Evolutionary conservation across 2,888 invertebrate species (phyloP), one percentile per base, ranked within the genome.

Genomic region (Drosophila antonietae): DNA sequence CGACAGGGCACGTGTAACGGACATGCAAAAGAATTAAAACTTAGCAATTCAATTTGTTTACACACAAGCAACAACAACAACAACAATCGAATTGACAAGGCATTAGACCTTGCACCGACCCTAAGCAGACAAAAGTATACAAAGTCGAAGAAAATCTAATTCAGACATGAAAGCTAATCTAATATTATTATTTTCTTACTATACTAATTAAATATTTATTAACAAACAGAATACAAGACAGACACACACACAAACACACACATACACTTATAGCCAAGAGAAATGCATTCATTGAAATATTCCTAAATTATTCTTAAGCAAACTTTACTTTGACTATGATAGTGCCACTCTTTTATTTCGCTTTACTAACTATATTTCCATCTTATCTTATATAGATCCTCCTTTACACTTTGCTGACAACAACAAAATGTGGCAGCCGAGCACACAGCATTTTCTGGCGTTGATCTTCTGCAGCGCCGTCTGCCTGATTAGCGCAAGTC

Each of bases 401-500:
- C 52, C 35, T 46, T 61, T 39, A 68, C 67, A 49, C 49, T 61
- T 59, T 33, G 64, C 35, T 61, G 14, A 20, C 12, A 35, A 41
- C 55, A 53, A 53, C 46, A 73, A 43, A 61, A 84, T 86, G 86
- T 74, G 76, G 68, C 78, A 90, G 66, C 66, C 66, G 44, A 78
- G 59, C 61, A 78, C 73, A 78, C 63, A 80, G 62, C 82, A 90
- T 80, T 73, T 86, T 15, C 67, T 82, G 53, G 75, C 82, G 39
- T 59, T 84, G 56, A 70, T 73, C 59, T 61, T 86, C 18, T 73
- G 91, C 89, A 90, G 91, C 80, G 78, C 71, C 68, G 78, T 83
- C 62, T 86, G 81, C 65, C 75, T 90, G 18, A 78, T 91, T 70
- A 89, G 79, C 61, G 92, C 92, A 60, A 81, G 90, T 61, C 93